Base-by-base conservation (phyloP, 2,113 vertebrate species). In the Dolichallabes microphthalmus region DNA sequence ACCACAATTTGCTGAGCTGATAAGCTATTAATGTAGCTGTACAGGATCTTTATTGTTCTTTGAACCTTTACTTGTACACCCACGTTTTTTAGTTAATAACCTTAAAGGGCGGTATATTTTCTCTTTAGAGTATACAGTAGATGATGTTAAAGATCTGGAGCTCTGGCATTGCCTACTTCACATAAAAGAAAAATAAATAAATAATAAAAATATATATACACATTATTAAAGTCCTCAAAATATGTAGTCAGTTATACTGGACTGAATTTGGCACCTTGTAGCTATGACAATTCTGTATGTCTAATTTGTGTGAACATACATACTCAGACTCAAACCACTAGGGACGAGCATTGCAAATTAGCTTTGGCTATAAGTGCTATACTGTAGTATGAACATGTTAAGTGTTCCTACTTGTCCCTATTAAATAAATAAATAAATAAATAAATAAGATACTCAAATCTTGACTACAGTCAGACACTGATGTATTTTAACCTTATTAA, bases 1-100 rank as follows among this genome's bases (percentile, higher is more conserved):
- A 87, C 80, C 64, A 25, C 85, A 84, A 63, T 74, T 13, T 66
- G 75, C 75, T 68, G 69, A 64, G 74, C 68, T 85, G 86, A 85
- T 87, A 19, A 80, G 8, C 53, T 58, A 85, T 85, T 87, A 35
- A 1, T 2, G 32, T 35, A 85, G 25, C 85, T 55, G 64, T 78
- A 60, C 87, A 88, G 87, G 81, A 35, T 58, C 50, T 80, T 53
- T 83, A 9, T 79, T 60, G 58, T 85, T 19, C 27, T 76, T 13
- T 3, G 80, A 81, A 61, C n/a, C 61, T 39, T 63, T 10, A 85
- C 84, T 80, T 84, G 58, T 61, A 74, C 11, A 25, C 20, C 9
- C 4, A 19, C 30, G 14, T 55, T 76, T 77, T 53, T 2, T 83
- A 14, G 20, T n/a, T 76, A 20, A 20, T 17, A 35, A 35, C 15